Evolutionary conservation across 1,140 invertebrate genomes (phyloP), one percentile per base, ranked within the genome.

Genomic region (Drosophila ananassae): DNA sequence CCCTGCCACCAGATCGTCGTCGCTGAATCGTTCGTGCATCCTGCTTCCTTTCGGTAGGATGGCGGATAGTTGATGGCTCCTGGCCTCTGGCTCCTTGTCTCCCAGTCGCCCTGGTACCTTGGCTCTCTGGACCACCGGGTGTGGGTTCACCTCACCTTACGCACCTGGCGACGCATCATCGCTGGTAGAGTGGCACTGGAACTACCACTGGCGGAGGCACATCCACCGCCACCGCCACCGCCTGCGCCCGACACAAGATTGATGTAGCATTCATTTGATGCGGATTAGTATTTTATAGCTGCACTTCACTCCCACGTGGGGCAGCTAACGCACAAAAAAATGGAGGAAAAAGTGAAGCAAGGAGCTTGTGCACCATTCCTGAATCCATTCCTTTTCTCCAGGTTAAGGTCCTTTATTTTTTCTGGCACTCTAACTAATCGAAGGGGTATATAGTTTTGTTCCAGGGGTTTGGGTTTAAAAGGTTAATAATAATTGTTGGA

Each of bases 241-340:
- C 75, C 79, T 84, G 83, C 69, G 75, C 75, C 64, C 82, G 82
- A 87, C 82, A 87, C 72, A 89, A 89, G 82, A 87, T 87, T 87
- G 82, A 87, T 87, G 82, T 87, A 89, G 83, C 82, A 87, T 87
- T 87, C 82, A 87, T 87, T 87, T 89, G 82, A 87, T 87, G 83
- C 82, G 82, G 82, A 87, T 87, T 87, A 87, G 82, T 87, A 82
- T 87, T 87, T 87, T 89, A 87, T 87, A 87, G 83, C 82, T 89
- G 83, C 82, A 89, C 82, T 89, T 83, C 83, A 79, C 72, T 74
- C 46, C 72, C 72, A 74, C 72, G 72, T 74, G 59, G 71, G 59
- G 50, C 47, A 50, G 32, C 2, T 37, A 22, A 76, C 63, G 62
- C 81, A 77, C 73, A 69, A 73, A 69, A 37, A 37, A 37, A 10